phyloP scores from a whole-genome alignment of 2,888 invertebrate genomes.

The Synanthedon formicaeformis region DNA sequence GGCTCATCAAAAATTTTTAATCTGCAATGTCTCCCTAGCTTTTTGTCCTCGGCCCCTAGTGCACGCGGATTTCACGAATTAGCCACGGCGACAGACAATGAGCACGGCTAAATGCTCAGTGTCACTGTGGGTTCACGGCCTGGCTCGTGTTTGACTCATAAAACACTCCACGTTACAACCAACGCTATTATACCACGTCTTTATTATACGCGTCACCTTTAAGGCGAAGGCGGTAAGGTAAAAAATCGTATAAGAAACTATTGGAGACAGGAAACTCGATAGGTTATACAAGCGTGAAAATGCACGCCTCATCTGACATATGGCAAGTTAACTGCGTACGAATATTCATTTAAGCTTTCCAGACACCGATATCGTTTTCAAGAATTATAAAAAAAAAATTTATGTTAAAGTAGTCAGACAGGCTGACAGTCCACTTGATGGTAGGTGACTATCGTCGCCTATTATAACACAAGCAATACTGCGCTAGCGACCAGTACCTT shows the following conservation, averaged over 20 bases:
- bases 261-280: slow-evolving; percentile 1
- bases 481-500: no score
- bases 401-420: no score
- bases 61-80: slow-evolving; percentile 61
- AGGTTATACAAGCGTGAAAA: slow-evolving; percentile 32
- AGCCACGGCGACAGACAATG: slow-evolving; percentile 65
- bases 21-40: slow-evolving; percentile 2
- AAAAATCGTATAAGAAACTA: slow-evolving; percentile 4
- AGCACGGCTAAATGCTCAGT: slow-evolving; percentile 37
- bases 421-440: no score
- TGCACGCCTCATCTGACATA: slow-evolving; percentile 45
- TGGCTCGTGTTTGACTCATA: slow-evolving; percentile 42
- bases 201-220: background rate
- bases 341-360: slow-evolving; percentile 35
- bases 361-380: slow-evolving; percentile 17
- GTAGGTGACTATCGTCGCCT: no score
- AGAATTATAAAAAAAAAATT: no score
- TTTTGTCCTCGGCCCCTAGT: slow-evolving; percentile 39
- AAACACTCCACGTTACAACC: slow-evolving; percentile 36
- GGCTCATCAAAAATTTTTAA: no score
- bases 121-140: slow-evolving; percentile 52
- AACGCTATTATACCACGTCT: slow-evolving; percentile 6
- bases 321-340: slow-evolving; percentile 29
- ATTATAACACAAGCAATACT: no score
- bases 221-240: slow-evolving; percentile 7